A percentile compares a stretch with the other conserved stretches of the same genome.
These are phyloP conservation scores for Noctua janthina DNA, from an alignment of 2,888 invertebrate genomes.

Conservation along the genomic window DNA sequence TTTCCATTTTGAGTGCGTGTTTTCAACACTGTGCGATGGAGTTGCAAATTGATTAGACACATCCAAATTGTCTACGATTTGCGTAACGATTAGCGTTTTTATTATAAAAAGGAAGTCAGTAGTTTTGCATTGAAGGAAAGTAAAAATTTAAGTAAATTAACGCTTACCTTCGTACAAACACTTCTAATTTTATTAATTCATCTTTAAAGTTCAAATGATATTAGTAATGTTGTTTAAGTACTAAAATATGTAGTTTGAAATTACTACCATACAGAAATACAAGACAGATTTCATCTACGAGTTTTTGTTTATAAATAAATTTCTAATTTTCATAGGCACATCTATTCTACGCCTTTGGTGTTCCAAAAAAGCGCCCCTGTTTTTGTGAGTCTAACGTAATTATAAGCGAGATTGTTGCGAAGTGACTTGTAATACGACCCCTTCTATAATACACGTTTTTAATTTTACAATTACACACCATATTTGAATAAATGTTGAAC, in stretches of 20 bases:
- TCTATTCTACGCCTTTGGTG: conserved; percentile 65
- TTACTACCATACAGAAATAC: neutral
- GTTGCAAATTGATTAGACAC: conserved; percentile 79
- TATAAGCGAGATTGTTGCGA: conserved; percentile 87
- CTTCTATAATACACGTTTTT: conserved; percentile 81
- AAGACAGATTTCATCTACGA: too few relatives aligned
- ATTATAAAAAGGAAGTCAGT: neutral
- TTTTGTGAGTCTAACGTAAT: conserved; percentile 87
- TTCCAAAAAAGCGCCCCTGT: conserved; percentile 76
- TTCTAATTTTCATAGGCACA: conserved; percentile 26
- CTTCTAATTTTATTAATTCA: too few relatives aligned
- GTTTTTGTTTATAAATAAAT: neutral
- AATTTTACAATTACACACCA: conserved; percentile 78
- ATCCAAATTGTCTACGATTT: conserved; percentile 66
- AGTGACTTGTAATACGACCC: conserved; percentile 88
- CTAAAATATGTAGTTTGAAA: neutral
- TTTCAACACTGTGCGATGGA: conserved; percentile 83
- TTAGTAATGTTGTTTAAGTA: neutral
- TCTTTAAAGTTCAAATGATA: neutral
- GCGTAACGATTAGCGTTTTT: conserved; percentile 34
- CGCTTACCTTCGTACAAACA: neutral
- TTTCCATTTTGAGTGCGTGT: conserved; percentile 81
- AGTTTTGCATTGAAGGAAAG: neutral
- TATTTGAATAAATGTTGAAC: conserved; percentile 54
- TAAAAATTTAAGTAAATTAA: neutral